Conservation (phyloP, 1,140 invertebrate genomes). For the Nymphalis io region DNA sequence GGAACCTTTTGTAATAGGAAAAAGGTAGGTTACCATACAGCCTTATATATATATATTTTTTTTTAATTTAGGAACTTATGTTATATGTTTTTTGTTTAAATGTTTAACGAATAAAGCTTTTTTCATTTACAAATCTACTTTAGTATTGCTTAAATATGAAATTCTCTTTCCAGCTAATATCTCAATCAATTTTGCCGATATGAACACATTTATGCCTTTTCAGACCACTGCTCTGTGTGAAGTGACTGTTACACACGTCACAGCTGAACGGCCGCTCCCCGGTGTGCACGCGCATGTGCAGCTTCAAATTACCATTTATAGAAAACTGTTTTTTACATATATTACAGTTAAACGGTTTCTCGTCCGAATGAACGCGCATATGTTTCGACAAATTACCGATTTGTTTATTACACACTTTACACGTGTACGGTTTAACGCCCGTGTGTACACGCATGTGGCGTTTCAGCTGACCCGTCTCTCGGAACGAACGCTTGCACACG, state of each 20-base stretch:
- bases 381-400: conserved; percentile 83
- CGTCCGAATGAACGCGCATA: conserved; percentile 84
- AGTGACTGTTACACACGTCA: conserved; percentile 56
- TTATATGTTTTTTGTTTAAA: too few relatives aligned
- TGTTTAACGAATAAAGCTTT: too few relatives aligned
- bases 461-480: conserved; percentile 69
- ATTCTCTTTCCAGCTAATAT: too few relatives aligned
- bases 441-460: conserved; percentile 62
- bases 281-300: conserved; percentile 81
- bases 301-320: conserved; percentile 77
- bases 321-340: conserved; percentile 83
- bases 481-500: conserved; percentile 67
- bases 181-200: conserved; percentile 24
- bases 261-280: conserved; percentile 63
- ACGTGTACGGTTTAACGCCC: conserved; percentile 64
- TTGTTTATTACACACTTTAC: conserved; percentile 71
- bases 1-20: too few relatives aligned
- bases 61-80: too few relatives aligned
- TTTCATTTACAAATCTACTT: too few relatives aligned
- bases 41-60: too few relatives aligned
- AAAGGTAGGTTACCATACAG: too few relatives aligned
- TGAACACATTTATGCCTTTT: conserved; percentile 59
- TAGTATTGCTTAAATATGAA: too few relatives aligned
- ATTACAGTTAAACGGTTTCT: conserved; percentile 85
- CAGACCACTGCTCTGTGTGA: conserved; percentile 59